These are phyloP conservation scores for Mizuhopecten yessoensis DNA, from an alignment of 1,140 invertebrate genomes.

Conservation along the genomic window DNA sequence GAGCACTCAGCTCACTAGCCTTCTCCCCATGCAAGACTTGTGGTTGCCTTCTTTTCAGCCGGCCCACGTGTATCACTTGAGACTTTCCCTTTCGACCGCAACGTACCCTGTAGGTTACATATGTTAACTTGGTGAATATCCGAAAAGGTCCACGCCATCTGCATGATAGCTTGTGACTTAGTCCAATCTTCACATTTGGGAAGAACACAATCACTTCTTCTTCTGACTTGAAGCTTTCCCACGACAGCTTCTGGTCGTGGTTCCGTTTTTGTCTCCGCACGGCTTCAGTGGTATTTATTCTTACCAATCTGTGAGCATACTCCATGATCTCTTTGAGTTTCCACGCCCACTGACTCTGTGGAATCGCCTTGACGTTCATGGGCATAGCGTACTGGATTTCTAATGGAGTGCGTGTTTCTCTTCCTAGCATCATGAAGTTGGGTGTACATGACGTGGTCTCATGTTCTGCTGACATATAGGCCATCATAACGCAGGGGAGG, in stretches of 20 bases:
- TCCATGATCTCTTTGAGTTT: constrained; percentile 47
- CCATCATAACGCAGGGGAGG: constrained; percentile 57
- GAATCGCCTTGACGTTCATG: background rate
- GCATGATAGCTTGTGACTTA: background rate
- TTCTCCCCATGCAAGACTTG: no score
- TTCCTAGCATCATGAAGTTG: constrained; percentile 60
- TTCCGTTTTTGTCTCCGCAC: background rate
- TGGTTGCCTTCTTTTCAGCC: background rate
- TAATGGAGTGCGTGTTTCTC: constrained; percentile 52
- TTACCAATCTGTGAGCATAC: constrained; percentile 22
- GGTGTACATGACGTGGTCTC: constrained; percentile 42
- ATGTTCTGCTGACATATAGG: constrained; percentile 49
- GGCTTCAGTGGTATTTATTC: constrained; percentile 36
- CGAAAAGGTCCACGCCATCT: background rate
- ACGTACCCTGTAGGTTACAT: background rate
- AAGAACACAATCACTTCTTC: background rate
- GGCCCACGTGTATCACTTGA: background rate
- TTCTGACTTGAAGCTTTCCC: background rate
- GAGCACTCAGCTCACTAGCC: no score
- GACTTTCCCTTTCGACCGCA: background rate
- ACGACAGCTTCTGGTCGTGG: constrained; percentile 32
- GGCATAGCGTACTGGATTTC: constrained; percentile 44
- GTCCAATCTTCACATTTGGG: background rate
- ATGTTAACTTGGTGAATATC: background rate
- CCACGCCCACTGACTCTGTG: constrained; percentile 44